Evolutionary conservation across 2,888 invertebrate species (phyloP), one percentile per base, ranked within the genome.

Genomic region (Silvanus unidentatus): DNA sequence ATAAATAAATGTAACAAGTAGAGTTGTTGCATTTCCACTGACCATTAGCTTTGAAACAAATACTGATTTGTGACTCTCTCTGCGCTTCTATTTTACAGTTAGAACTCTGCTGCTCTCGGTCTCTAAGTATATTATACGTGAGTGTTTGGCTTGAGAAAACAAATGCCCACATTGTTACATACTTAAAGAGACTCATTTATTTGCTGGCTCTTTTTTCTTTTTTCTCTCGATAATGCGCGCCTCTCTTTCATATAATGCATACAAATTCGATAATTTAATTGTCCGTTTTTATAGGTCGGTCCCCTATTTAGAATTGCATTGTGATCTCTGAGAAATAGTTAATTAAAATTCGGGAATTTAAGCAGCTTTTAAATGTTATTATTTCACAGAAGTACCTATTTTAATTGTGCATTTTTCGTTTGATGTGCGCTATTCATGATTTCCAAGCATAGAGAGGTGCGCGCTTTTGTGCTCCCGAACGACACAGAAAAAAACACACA

Each of bases 271-370:
- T 52, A 51, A 53, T 49, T 55, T 49, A 53, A 55, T 51, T 54
- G n/a, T 32, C 53, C 15, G 47, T 48, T 52, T 53, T 22, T 22
- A 5, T 22, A 22, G 3, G 3, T 22, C 32, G 32, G 32, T 12
- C 32, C 43, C 35, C 32, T 32, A 47, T 47, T 51, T 52, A 52
- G 47, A 53, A 55, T n/a, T n/a, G n/a, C n/a, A n/a, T n/a, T n/a
- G 61, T 55, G 61, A 60, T 57, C 59, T 64, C 63, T 55, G 54
- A 58, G 63, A 64, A 64, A 56, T 61, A 62, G 50, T 62, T 62
- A 62, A 63, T 64, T 64, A 60, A 62, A 62, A 64, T 62, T 64
- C 63, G 63, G 62, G 62, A 62, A 61, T 59, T 49, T 54, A 51
- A 48, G n/a, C n/a, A n/a, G 37, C 22, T 50, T 54, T 58, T 60